Evolutionary conservation across 2,113 vertebrate genomes (phyloP), one percentile per base, ranked within the genome.

Genomic region (Pangasianodon hypophthalmus): DNA sequence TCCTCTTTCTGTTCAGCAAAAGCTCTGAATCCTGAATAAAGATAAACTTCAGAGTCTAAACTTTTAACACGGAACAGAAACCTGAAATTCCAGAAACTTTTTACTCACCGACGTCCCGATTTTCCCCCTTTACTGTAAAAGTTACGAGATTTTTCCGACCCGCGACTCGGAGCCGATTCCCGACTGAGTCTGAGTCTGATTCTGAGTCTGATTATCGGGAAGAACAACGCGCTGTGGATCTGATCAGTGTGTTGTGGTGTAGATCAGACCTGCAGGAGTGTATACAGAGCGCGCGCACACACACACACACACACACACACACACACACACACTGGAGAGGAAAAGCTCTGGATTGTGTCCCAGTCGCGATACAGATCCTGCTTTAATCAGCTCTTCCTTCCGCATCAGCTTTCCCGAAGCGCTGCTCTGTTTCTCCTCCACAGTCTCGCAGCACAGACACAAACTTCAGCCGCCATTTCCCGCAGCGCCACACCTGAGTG

Each of bases 61-160:
- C 62, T 64, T 64, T 71, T n/a, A 71, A 71, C n/a, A 6, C 32
- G 69, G 32, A 73, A 18, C 32, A n/a, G 11, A 50, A 80, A 50
- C n/a, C 9, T 10, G 13, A 80, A 14, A 41, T 16, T 50, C 77
- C 18, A 18, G 37, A 21, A n/a, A 37, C n/a, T 8, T 32, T 81
- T 58, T 37, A 58, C 80, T 83, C n/a, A 83, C 80, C 26, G 80
- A 82, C 32, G 58, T 83, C 16, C 77, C 44, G 73, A 77, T 46
- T 79, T 79, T 29, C 46, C 46, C 79, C 54, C 7, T 32, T 16
- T 11, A 44, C 11, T 50, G 32, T 71, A 71, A 37, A 71, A 16
- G 0, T 6, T 5, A 2, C 6, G 9, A 11, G 62, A 69, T 16
- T 6, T 18, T 71, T 71, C 69, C 32, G 69, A 71, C 24, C 44